Evolutionary conservation across 2,797 vertebrate species (phyloP), one percentile per base, ranked within the genome.

Genomic region (Phaenicophaeus curvirostris): DNA sequence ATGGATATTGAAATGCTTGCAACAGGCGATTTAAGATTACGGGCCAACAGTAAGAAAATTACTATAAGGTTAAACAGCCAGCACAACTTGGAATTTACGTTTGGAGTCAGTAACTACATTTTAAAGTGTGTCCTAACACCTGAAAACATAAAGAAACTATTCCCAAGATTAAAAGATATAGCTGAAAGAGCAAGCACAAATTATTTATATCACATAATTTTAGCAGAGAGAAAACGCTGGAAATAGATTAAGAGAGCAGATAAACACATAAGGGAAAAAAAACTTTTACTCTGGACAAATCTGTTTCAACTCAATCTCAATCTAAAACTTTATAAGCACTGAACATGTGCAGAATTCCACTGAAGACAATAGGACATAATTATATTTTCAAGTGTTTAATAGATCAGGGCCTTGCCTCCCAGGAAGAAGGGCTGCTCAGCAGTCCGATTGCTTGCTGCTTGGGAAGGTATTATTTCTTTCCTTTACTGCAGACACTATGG

Each of bases 11-110:
- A 94, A 87, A 73, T 69, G 31, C 61, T 96, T 6, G 0, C 44
- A 87, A 42, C 37, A 90, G 50, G 51, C 89, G 89, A 90, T 80
- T 85, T 74, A 90, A 85, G 77, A 94, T 84, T 93, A 79, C 42
- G 42, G 73, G 62, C 8, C 69, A 89, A 85, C 72, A n/a, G 31
- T 71, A 72, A 86, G 63, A 66, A 85, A 94, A 93, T 54, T 7
- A 54, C 35, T 19, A 24, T 71, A 62, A 76, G 55, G 67, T 92
- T 93, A 85, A 95, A 75, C 6, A 42, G 30, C 42, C n/a, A 57
- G 54, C 51, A 16, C 66, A 54, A 72, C 79, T 94, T 87, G 57
- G 39, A 79, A 69, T 79, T 69, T 63, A 55, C 54, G 31, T 67
- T 54, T 7, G 5, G 51, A 37, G 50, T 71, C 76, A 55, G 42